Conservation (phyloP, 2,797 vertebrate species). For the Myotis myotis region DNA sequence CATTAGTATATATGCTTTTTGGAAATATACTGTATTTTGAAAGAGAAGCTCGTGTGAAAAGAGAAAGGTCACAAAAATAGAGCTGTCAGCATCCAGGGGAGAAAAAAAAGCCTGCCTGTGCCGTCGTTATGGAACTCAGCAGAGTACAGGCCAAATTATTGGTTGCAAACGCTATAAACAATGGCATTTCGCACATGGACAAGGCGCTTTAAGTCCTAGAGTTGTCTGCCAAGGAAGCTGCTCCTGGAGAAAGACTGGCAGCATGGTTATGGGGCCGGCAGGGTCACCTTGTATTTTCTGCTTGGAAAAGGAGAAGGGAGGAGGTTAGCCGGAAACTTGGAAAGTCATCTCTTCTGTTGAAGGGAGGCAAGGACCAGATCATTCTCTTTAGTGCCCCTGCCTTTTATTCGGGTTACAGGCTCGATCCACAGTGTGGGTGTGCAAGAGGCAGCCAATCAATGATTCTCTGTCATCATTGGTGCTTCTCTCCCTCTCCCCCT, state of each 20-base stretch:
- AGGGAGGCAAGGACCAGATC: not conserved
- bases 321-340: not conserved
- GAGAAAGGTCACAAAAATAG: conserved; percentile 6
- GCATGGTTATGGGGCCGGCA: not conserved
- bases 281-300: not conserved
- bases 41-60: conserved; percentile 10
- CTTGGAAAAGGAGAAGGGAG: not conserved
- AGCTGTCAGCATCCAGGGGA: not conserved
- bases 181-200: not conserved
- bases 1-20: not conserved
- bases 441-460: too few species aligned
- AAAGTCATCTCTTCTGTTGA: not conserved
- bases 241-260: not conserved
- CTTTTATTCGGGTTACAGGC: not conserved
- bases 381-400: not conserved
- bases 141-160: not conserved
- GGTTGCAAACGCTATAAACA: not conserved
- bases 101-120: not conserved
- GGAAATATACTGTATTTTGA: conserved; percentile 7
- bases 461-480: too few species aligned
- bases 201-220: not conserved
- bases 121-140: not conserved
- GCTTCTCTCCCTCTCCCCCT: too few species aligned
- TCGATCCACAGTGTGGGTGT: too few species aligned
- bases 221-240: conserved; percentile 6